Conservation (phyloP, 2,113 vertebrate genomes). For the Eclectus roratus region DNA sequence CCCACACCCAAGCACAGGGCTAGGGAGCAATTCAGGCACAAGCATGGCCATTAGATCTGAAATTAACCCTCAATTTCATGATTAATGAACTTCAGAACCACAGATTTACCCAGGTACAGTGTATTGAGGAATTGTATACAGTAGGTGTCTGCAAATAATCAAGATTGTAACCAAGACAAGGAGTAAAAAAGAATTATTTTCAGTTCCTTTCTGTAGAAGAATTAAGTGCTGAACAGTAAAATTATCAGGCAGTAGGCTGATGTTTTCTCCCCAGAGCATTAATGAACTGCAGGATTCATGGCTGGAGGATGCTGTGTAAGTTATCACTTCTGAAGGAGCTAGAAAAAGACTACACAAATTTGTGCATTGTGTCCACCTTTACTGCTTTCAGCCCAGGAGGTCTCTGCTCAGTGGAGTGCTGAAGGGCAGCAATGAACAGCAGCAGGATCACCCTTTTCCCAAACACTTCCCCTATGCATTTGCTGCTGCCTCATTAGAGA, state of each 20-base stretch:
- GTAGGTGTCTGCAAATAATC: background rate
- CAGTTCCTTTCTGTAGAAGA: background rate
- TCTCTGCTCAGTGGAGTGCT: rapidly evolving
- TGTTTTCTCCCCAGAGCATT: background rate
- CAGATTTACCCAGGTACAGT: background rate
- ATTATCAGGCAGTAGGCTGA: background rate
- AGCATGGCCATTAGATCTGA: background rate
- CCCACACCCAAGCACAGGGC: background rate
- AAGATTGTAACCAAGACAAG: background rate
- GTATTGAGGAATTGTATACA: background rate
- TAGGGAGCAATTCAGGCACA: background rate
- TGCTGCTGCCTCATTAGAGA: background rate
- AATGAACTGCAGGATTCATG: background rate
- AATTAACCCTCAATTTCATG: conserved; percentile 20
- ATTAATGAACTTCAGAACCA: conserved; percentile 20
- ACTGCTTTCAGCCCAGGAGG: background rate
- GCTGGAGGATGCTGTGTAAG: background rate
- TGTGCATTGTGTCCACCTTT: background rate
- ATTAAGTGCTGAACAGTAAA: background rate
- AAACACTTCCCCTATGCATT: background rate
- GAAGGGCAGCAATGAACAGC: background rate
- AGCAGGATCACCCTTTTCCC: background rate
- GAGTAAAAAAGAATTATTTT: background rate
- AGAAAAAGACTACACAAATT: background rate
- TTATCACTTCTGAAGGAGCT: background rate